phyloP scores from a whole-genome alignment of 2,888 invertebrate species.

The Siphlonurus alternatus region DNA sequence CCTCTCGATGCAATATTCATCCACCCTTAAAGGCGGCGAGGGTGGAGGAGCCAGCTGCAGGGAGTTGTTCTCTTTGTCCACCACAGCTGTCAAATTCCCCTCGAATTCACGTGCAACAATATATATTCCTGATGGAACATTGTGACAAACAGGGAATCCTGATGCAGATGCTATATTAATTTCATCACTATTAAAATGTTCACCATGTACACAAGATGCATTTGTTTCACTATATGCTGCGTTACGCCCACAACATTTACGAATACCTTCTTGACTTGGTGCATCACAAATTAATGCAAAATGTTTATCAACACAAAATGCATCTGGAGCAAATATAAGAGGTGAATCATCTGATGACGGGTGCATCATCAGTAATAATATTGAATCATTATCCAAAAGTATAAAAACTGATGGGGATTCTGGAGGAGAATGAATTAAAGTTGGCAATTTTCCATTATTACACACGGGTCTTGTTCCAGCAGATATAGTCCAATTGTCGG shows the following conservation, averaged over 20 bases:
- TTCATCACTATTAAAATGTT: constrained; percentile 16
- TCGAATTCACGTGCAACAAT: constrained; percentile 39
- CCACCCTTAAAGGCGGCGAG: neutral
- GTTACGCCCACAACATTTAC: constrained; percentile 54
- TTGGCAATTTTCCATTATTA: neutral
- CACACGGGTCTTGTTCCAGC: neutral
- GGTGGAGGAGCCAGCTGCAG: neutral
- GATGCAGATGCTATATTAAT: constrained; percentile 27
- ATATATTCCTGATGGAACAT: constrained; percentile 22
- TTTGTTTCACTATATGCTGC: constrained; percentile 40
- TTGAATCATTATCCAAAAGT: neutral
- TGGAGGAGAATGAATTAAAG: neutral
- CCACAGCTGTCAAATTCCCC: constrained; percentile 5
- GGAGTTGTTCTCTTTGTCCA: neutral
- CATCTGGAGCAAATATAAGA: constrained; percentile 30
- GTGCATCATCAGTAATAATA: neutral
- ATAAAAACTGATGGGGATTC: neutral
- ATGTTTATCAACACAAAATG: constrained; percentile 51
- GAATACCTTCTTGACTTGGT: constrained; percentile 14
- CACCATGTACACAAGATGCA: constrained; percentile 31
- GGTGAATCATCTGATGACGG: neutral
- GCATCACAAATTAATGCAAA: constrained; percentile 42
- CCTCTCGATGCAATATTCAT: constrained; percentile 7
- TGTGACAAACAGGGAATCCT: constrained; percentile 38
- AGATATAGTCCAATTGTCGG: neutral